phyloP scores from a whole-genome alignment of 2,113 vertebrate genomes.

The Percina caprodes region DNA sequence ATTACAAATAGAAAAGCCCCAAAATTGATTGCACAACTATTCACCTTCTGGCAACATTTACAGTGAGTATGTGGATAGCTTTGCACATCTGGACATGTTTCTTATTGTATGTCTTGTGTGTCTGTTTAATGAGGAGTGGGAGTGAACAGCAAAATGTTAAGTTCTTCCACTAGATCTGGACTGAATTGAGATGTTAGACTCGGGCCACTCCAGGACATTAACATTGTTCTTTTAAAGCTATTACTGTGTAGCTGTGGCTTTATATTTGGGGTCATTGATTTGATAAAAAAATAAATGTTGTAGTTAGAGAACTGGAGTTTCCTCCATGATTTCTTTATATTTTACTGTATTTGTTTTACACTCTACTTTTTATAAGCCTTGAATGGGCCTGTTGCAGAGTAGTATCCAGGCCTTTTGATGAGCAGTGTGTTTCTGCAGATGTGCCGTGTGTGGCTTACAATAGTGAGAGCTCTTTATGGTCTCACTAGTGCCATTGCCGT shows the following conservation, averaged over 20 bases:
- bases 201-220: background rate
- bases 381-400: background rate
- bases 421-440: background rate
- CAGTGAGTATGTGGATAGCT: background rate
- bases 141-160: background rate
- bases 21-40: constrained; percentile 4
- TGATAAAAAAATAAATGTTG: background rate
- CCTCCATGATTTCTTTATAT: constrained; percentile 5
- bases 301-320: background rate
- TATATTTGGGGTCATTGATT: background rate
- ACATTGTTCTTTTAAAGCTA: background rate
- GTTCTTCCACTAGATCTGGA: background rate
- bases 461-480: background rate
- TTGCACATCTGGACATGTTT: background rate
- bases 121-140: background rate
- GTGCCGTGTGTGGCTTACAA: background rate
- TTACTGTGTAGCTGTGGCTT: background rate
- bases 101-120: too few relatives aligned
- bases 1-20: background rate
- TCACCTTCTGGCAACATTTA: background rate
- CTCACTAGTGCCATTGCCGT: background rate
- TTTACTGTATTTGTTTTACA: constrained; percentile 20
- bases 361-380: background rate
- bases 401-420: background rate
- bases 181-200: background rate